Evolutionary conservation across 1,140 invertebrate genomes (phyloP).

Genomic region (Drosophila suzukii): DNA sequence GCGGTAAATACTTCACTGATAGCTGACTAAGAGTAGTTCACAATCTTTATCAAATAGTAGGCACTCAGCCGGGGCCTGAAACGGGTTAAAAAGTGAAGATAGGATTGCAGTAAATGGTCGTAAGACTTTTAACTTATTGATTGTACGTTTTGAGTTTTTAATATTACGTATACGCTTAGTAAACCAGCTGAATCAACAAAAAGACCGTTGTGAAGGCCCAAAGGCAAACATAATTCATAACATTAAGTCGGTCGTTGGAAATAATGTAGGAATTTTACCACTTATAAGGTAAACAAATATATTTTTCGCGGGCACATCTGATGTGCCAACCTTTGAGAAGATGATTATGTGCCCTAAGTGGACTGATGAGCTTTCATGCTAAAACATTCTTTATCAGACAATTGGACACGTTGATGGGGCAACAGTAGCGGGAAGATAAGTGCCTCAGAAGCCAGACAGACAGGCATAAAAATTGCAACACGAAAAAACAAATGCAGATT

Average conservation of each 20-base stretch:
- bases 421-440: slow-evolving; percentile 11
- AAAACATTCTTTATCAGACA: slow-evolving; percentile 37
- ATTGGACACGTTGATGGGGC: slow-evolving; percentile 19
- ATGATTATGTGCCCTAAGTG: slow-evolving; percentile 19
- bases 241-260: slow-evolving; percentile 17
- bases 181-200: slow-evolving; percentile 40
- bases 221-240: slow-evolving; percentile 28
- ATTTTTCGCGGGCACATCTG: slow-evolving; percentile 14
- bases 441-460: slow-evolving; percentile 4
- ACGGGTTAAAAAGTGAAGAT: slow-evolving; percentile 4
- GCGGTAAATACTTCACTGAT: slow-evolving; percentile 8
- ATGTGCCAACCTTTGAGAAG: slow-evolving; percentile 1
- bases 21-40: slow-evolving; percentile 8
- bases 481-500: slow-evolving; percentile 19
- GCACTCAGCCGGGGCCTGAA: slow-evolving; percentile 41
- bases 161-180: slow-evolving; percentile 4
- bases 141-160: not conserved
- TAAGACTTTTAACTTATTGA: slow-evolving; percentile 15
- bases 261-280: slow-evolving; percentile 40
- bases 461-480: slow-evolving; percentile 14
- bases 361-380: slow-evolving; percentile 21
- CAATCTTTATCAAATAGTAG: slow-evolving; percentile 16
- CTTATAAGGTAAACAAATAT: slow-evolving; percentile 27
- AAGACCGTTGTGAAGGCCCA: slow-evolving; percentile 23
- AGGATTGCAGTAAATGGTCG: slow-evolving; percentile 12